A percentile compares a stretch with the other conserved stretches of the same genome.
Conservation (phyloP, 1,140 invertebrate genomes). For the Penaeus japonicus region DNA sequence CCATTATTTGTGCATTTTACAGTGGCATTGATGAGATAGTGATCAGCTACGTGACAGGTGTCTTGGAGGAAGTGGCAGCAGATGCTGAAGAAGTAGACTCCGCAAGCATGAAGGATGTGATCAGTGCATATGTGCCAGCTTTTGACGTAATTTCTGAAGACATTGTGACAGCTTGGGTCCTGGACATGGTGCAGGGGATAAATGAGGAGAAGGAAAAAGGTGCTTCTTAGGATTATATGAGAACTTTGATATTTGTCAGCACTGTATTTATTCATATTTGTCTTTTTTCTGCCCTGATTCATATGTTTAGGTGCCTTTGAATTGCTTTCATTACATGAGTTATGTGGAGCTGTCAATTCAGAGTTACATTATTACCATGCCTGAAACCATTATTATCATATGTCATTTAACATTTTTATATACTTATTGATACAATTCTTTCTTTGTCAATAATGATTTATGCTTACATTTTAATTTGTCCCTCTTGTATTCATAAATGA, state of each 20-base stretch:
- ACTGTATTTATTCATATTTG: too few species aligned
- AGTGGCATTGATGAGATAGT: slow-evolving; percentile 50
- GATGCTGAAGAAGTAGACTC: slow-evolving; percentile 42
- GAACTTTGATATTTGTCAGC: too few species aligned
- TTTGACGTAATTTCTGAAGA: slow-evolving; percentile 43
- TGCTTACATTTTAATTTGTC: too few species aligned
- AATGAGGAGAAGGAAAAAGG: slow-evolving; percentile 41
- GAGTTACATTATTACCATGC: too few species aligned
- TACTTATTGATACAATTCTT: too few species aligned
- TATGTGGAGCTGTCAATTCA: too few species aligned
- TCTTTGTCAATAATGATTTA: too few species aligned
- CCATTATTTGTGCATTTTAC: neutral
- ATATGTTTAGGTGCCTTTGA: too few species aligned
- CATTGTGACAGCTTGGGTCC: slow-evolving; percentile 33
- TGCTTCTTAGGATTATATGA: neutral
- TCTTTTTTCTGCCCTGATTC: too few species aligned
- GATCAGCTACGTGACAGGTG: slow-evolving; percentile 44
- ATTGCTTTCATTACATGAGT: too few species aligned
- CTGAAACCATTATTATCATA: too few species aligned
- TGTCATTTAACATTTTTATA: too few species aligned
- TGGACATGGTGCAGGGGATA: slow-evolving; percentile 29
- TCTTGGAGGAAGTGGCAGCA: slow-evolving; percentile 41
- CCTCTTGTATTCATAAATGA: neutral
- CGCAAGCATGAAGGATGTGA: slow-evolving; percentile 40
- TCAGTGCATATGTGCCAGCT: slow-evolving; percentile 42